These are phyloP conservation scores for Lydus trimaculatus DNA, from an alignment of 2,888 invertebrate genomes.

Conservation along the genomic window DNA sequence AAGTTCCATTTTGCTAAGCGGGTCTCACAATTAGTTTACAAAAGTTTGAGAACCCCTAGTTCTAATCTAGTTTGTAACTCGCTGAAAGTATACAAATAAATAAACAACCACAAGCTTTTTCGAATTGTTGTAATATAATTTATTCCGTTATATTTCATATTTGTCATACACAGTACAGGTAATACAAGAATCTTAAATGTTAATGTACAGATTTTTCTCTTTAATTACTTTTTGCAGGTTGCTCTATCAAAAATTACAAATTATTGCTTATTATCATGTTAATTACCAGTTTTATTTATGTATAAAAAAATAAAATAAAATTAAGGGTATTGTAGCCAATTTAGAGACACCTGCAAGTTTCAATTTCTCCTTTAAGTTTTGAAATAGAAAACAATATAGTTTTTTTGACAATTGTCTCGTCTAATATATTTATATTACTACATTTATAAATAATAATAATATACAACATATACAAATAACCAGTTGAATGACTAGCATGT, in stretches of 20 bases:
- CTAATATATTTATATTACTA: conserved; percentile 45
- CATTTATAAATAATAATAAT: conserved; percentile 55
- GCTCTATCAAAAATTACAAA: conserved; percentile 7
- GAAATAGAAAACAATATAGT: conserved; percentile 28
- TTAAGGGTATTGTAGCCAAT: neutral
- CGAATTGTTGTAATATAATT: conserved; percentile 32
- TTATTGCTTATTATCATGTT: conserved; percentile 2
- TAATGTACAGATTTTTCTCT: conserved; percentile 38
- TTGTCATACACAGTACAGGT: conserved; percentile 50
- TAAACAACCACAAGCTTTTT: neutral
- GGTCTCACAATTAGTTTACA: no score
- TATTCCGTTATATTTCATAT: conserved; percentile 47
- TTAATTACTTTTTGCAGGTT: conserved; percentile 2
- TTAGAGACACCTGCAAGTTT: neutral
- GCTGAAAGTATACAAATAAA: no score
- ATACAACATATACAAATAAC: conserved; percentile 57
- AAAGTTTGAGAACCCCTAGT: no score
- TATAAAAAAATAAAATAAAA: neutral
- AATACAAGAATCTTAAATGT: conserved; percentile 45
- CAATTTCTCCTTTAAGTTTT: neutral
- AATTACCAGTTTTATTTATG: neutral
- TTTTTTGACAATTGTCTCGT: conserved; percentile 25
- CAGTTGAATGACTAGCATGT: conserved; percentile 59
- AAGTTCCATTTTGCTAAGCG: no score
- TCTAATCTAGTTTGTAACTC: no score